These are phyloP conservation scores for Gila robusta DNA, from an alignment of 2,797 vertebrate species.

Conservation along the genomic window DNA sequence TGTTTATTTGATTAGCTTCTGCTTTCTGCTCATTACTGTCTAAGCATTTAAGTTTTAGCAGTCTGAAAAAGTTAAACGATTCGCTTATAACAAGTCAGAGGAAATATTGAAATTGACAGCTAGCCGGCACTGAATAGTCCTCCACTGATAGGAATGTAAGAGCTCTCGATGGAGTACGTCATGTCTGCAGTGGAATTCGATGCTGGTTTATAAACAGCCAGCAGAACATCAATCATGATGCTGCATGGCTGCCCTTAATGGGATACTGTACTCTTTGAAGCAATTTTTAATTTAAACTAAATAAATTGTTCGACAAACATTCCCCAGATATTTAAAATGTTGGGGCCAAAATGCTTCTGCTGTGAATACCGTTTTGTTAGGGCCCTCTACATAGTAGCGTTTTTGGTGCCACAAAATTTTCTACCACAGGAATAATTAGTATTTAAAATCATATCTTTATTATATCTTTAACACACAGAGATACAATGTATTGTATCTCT, in stretches of 20 bases:
- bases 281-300: not conserved
- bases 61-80: conserved; percentile 15
- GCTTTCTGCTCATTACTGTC: not conserved
- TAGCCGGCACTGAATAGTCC: not conserved
- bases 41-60: conserved; percentile 2
- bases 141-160: conserved; percentile 6
- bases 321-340: not conserved
- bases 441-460: too few species aligned
- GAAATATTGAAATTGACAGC: conserved; percentile 38
- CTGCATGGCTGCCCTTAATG: not conserved
- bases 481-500: too few species aligned
- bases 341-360: not conserved
- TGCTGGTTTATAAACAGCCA: conserved; percentile 32
- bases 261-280: not conserved
- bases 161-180: conserved; percentile 4
- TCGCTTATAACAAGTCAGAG: not conserved
- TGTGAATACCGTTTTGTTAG: not conserved
- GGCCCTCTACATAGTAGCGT: too few species aligned
- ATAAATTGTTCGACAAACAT: not conserved
- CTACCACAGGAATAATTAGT: too few species aligned
- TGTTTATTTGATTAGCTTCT: conserved; percentile 30
- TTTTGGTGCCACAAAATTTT: too few species aligned
- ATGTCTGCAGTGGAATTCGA: conserved; percentile 34
- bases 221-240: conserved; percentile 22
- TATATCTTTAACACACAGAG: too few species aligned